These are phyloP conservation scores for Darevskia nairensis DNA, from an alignment of 2,797 vertebrate genomes.

Conservation along the genomic window DNA sequence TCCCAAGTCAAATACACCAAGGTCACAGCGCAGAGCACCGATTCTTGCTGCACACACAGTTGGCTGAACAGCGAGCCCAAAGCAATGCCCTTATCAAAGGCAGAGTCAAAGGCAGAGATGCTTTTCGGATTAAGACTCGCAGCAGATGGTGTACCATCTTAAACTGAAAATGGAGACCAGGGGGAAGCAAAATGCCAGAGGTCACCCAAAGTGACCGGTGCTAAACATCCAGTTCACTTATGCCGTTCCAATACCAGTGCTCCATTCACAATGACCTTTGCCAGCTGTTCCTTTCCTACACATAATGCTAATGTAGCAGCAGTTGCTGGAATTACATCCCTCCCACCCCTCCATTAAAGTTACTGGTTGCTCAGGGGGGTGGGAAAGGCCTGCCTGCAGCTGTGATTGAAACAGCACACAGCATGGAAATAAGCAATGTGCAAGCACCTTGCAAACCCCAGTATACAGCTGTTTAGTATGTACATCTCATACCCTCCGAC, in stretches of 20 bases:
- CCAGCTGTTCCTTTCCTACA: background rate
- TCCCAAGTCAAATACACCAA: background rate
- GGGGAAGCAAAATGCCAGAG: background rate
- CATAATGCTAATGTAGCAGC: background rate
- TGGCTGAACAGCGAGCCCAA: background rate
- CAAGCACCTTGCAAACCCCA: too few relatives aligned
- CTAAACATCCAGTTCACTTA: too few relatives aligned
- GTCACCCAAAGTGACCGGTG: background rate
- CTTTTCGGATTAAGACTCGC: background rate
- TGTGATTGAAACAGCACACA: background rate
- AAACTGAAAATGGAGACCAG: background rate
- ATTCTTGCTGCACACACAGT: background rate
- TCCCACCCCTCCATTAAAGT: too few relatives aligned
- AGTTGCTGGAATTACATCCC: too few relatives aligned
- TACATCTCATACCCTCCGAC: too few relatives aligned
- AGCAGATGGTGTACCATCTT: background rate
- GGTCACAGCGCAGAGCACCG: background rate
- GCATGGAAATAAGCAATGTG: slow-evolving; percentile 1
- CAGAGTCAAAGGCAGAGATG: background rate
- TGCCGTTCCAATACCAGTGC: background rate
- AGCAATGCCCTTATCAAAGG: background rate
- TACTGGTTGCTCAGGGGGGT: too few relatives aligned
- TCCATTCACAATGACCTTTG: background rate
- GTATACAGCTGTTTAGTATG: too few relatives aligned
- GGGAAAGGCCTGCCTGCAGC: background rate